Percentiles rank a stretch among this genome's conserved stretches.
phyloP scores from a whole-genome alignment of 2,888 invertebrate genomes.

The Adelphocoris suturalis region DNA sequence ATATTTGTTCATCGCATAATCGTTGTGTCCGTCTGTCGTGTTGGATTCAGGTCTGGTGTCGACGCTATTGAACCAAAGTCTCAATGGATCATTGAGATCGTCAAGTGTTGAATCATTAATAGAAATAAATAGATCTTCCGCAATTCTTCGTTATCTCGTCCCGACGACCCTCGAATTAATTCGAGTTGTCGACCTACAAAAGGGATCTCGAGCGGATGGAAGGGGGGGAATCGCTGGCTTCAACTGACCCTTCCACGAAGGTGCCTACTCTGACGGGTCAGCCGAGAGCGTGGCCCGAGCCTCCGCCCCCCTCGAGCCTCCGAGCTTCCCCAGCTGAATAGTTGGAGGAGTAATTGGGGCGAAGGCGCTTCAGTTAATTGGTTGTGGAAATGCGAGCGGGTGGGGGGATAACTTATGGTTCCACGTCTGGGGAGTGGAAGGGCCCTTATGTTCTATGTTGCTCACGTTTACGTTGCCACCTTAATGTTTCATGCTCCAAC shows the following conservation, averaged over 20 bases:
- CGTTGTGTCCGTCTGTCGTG: too few relatives aligned
- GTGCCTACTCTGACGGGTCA: neutral
- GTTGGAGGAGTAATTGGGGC: conserved; percentile 28
- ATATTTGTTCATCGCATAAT: too few relatives aligned
- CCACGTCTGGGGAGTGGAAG: too few relatives aligned
- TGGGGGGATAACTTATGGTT: neutral
- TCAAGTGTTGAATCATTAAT: neutral
- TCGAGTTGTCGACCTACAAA: conserved; percentile 12
- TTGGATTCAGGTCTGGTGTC: too few relatives aligned
- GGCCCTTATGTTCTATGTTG: too few relatives aligned
- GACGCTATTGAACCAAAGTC: too few relatives aligned
- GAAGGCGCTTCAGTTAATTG: conserved; percentile 28
- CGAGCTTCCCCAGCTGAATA: neutral
- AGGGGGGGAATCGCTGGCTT: neutral
- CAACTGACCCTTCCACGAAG: conserved; percentile 5
- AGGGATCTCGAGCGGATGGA: neutral
- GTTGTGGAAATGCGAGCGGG: neutral
- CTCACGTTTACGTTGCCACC: too few relatives aligned
- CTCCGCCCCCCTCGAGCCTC: neutral
- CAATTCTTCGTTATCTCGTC: neutral
- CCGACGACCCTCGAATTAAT: neutral
- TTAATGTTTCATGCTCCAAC: neutral
- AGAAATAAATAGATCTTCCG: neutral
- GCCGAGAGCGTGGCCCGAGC: neutral
- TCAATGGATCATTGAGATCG: too few relatives aligned